Percentiles rank a stretch among this genome's conserved stretches.
These are phyloP conservation scores for Germaria angustata DNA, from an alignment of 2,888 invertebrate genomes.

Conservation along the genomic window DNA sequence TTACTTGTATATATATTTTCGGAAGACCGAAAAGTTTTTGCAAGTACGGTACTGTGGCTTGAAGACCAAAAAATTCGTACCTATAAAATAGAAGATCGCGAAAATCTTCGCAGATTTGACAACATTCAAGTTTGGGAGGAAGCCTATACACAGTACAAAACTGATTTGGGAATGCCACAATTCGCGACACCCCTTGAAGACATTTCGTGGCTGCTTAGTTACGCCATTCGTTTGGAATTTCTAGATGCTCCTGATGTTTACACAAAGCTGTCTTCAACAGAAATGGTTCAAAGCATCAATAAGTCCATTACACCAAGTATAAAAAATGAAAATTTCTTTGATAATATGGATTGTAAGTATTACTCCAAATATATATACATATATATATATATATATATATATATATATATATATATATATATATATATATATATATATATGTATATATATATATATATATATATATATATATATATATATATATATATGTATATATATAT, in stretches of 20 bases:
- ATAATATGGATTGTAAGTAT: slow-evolving; percentile 90
- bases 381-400: no score
- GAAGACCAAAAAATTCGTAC: slow-evolving; percentile 96
- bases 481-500: not conserved
- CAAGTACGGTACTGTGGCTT: slow-evolving; percentile 91
- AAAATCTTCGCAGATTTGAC: slow-evolving; percentile 85
- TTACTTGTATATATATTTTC: slow-evolving; percentile 61
- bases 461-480: not conserved
- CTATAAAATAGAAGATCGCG: slow-evolving; percentile 90
- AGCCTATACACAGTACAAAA: slow-evolving; percentile 87
- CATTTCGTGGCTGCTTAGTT: slow-evolving; percentile 91
- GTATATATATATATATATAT: not conserved
- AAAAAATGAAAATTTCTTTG: slow-evolving; percentile 90
- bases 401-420: not conserved
- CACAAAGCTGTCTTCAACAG: slow-evolving; percentile 84
- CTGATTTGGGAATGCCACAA: slow-evolving; percentile 87
- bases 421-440: not conserved
- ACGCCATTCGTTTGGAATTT: slow-evolving; percentile 91
- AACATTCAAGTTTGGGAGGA: slow-evolving; percentile 85
- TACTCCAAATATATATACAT: not conserved
- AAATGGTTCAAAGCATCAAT: slow-evolving; percentile 82
- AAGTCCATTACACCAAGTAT: slow-evolving; percentile 85
- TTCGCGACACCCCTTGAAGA: slow-evolving; percentile 84
- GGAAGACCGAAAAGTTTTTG: slow-evolving; percentile 89
- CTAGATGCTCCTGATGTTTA: slow-evolving; percentile 88